These are phyloP conservation scores for Papilio xuthus DNA, from an alignment of 1,140 invertebrate genomes.

Conservation along the genomic window DNA sequence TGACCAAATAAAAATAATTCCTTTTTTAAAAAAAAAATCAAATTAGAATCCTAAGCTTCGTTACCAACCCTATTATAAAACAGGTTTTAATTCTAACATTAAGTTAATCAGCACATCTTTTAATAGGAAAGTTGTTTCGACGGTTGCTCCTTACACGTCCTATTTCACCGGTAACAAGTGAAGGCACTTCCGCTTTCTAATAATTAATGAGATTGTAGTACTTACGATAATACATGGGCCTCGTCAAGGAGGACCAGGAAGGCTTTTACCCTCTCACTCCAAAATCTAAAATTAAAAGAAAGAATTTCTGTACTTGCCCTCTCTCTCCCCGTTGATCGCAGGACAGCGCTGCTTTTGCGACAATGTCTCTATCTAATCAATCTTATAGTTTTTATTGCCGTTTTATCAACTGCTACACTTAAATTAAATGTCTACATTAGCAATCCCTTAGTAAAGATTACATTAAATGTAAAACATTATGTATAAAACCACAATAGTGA, in stretches of 20 bases:
- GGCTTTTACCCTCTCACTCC: too few species aligned
- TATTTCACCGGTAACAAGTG: slow-evolving; percentile 2
- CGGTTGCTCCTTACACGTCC: background rate
- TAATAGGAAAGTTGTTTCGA: background rate
- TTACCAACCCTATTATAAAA: background rate
- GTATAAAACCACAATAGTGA: background rate
- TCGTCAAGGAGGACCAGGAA: background rate
- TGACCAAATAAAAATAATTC: too few species aligned
- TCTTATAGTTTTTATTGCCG: too few species aligned
- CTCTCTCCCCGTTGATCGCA: too few species aligned
- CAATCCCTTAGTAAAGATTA: too few species aligned
- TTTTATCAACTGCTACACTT: too few species aligned
- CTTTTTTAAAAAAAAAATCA: background rate
- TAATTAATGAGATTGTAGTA: background rate
- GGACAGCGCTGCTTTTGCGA: too few species aligned
- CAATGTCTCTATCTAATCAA: too few species aligned
- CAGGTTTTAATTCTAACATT: background rate
- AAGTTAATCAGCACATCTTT: slow-evolving; percentile 1
- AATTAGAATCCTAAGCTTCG: background rate
- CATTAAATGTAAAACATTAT: too few species aligned
- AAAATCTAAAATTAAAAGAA: too few species aligned
- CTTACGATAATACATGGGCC: background rate
- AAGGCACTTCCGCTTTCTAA: slow-evolving; percentile 14
- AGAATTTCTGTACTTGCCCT: too few species aligned
- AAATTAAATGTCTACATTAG: too few species aligned